Conservation (phyloP, 2,888 invertebrate genomes). For the Microctonus hyperodae region DNA sequence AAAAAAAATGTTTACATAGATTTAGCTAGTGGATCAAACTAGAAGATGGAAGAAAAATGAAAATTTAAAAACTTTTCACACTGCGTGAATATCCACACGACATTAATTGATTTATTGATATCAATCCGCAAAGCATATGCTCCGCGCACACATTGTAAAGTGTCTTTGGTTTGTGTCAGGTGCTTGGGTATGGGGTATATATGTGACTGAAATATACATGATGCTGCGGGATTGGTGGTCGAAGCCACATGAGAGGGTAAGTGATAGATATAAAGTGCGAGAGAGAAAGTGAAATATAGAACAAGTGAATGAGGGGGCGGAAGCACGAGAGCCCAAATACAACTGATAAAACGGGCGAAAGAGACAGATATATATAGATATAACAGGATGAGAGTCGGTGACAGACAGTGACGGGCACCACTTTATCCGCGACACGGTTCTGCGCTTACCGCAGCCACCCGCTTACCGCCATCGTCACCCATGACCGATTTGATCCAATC, state of each 20-base stretch:
- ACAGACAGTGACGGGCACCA: slow-evolving; percentile 60
- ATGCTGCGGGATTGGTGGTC: slow-evolving; percentile 1
- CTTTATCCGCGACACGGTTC: slow-evolving; percentile 62
- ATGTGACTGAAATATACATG: slow-evolving; percentile 4
- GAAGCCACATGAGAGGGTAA: slow-evolving; percentile 14
- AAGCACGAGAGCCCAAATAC: slow-evolving; percentile 35
- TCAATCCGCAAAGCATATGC: slow-evolving; percentile 19
- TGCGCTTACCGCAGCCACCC: slow-evolving; percentile 60
- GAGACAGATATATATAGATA: slow-evolving; percentile 39
- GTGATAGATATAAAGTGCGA: slow-evolving; percentile 24
- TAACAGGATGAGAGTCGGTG: slow-evolving; percentile 42
- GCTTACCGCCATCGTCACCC: slow-evolving; percentile 51
- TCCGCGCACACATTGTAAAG: slow-evolving; percentile 7
- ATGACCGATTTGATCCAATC: slow-evolving; percentile 49
- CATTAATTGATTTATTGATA: slow-evolving; percentile 41
- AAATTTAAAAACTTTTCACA: not conserved
- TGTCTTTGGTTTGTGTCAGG: slow-evolving; percentile 10
- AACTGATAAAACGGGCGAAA: slow-evolving; percentile 40
- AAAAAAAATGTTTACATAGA: not conserved
- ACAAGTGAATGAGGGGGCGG: slow-evolving; percentile 32
- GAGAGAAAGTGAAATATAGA: slow-evolving; percentile 22
- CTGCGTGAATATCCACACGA: not conserved
- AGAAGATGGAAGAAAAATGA: not conserved
- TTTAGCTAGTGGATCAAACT: slow-evolving; percentile 1
- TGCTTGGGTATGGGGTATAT: not conserved